Evolutionary conservation across 2,797 vertebrate species (phyloP).

Genomic region (Hippopotamyrus pictus): DNA sequence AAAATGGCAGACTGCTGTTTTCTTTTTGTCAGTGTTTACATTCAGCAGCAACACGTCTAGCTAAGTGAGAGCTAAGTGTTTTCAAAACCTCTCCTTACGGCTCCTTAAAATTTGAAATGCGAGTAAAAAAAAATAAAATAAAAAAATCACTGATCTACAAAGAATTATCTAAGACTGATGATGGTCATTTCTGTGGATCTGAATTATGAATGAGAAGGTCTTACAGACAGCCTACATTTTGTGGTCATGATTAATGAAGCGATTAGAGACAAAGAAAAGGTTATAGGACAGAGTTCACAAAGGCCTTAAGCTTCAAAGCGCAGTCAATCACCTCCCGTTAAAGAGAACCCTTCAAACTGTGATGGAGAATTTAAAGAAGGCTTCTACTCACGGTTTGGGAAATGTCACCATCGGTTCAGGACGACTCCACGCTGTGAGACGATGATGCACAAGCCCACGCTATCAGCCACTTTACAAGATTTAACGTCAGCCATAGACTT

Average conservation of each 20-base stretch:
- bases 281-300: not conserved
- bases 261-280: not conserved
- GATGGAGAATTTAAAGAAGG: not conserved
- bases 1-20: not conserved
- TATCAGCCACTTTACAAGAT: not conserved
- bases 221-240: not conserved
- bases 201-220: not conserved
- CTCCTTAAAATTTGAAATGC: not conserved
- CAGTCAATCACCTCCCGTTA: not conserved
- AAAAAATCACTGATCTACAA: not conserved
- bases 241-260: not conserved
- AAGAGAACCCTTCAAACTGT: not conserved
- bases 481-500: constrained; percentile 5
- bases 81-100: not conserved
- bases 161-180: not conserved
- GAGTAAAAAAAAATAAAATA: not conserved
- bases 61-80: not conserved
- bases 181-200: not conserved
- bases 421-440: not conserved
- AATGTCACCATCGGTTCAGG: not conserved
- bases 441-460: not conserved
- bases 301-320: not conserved
- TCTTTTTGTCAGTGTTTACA: not conserved
- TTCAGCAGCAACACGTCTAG: not conserved
- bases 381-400: not conserved